Percentiles rank a stretch among this genome's conserved stretches.
phyloP scores from a whole-genome alignment of 2,797 vertebrate genomes.

The Sorex maritimensis region DNA sequence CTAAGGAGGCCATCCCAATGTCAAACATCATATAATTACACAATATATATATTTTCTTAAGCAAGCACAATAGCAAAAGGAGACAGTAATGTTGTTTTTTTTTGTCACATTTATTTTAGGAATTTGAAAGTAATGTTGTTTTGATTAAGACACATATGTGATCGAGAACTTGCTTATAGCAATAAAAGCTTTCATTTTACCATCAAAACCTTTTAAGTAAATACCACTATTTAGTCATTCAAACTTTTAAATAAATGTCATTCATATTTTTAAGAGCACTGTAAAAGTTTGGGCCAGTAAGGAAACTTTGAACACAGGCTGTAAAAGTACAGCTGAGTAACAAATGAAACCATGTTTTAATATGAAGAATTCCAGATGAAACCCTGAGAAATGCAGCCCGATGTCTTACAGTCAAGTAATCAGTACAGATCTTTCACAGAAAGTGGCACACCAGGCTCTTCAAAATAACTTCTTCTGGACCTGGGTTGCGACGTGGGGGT shows the following conservation, averaged over 20 bases:
- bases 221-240: no score
- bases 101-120: no score
- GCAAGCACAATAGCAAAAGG: constrained; percentile 13
- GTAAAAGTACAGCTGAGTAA: not conserved
- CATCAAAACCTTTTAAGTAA: not conserved
- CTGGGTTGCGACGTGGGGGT: no score
- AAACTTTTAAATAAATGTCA: not conserved
- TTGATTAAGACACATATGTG: not conserved
- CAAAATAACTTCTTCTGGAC: not conserved
- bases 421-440: not conserved
- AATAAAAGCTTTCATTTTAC: not conserved
- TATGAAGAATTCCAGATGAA: not conserved
- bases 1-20: not conserved
- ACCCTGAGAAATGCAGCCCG: not conserved
- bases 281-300: not conserved
- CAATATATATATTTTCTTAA: not conserved
- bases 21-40: constrained; percentile 17
- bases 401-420: not conserved
- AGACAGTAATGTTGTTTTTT: not conserved
- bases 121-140: not conserved
- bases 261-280: not conserved
- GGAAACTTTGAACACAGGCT: not conserved
- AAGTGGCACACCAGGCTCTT: not conserved
- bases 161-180: not conserved
- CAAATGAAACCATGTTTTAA: not conserved